These are phyloP conservation scores for Mionectes olivaceus DNA, from an alignment of 2,797 vertebrate genomes.

Conservation along the genomic window DNA sequence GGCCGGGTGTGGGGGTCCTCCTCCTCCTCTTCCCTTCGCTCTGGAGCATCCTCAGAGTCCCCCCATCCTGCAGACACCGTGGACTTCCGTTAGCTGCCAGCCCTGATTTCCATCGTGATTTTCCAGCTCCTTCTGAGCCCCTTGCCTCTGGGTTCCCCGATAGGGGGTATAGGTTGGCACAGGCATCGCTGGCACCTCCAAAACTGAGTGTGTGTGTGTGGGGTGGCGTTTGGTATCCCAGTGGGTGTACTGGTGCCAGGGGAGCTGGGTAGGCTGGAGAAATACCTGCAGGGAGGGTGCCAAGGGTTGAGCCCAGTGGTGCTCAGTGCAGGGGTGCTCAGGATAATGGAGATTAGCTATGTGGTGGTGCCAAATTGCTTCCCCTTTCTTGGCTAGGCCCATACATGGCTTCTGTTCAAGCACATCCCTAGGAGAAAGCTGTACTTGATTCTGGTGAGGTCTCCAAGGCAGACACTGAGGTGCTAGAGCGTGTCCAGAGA, in stretches of 20 bases:
- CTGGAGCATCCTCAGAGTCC: neutral
- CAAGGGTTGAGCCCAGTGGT: neutral
- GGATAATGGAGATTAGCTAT: neutral
- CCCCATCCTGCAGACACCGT: too few species aligned
- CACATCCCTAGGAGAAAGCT: neutral
- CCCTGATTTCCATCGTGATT: neutral
- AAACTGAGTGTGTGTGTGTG: too few species aligned
- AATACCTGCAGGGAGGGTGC: neutral
- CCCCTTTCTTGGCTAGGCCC: neutral
- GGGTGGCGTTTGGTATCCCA: neutral
- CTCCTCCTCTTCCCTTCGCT: neutral
- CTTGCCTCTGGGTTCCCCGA: neutral
- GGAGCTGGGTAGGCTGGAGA: too few species aligned
- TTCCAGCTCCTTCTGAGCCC: neutral
- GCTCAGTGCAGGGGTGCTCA: neutral
- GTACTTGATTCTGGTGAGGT: neutral
- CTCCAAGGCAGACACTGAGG: neutral
- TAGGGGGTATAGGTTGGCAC: neutral
- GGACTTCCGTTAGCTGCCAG: neutral
- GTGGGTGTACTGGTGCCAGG: neutral
- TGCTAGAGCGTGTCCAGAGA: neutral
- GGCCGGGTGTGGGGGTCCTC: neutral
- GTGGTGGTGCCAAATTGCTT: neutral
- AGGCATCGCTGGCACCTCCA: fast-evolving
- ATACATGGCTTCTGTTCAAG: neutral